phyloP scores from a whole-genome alignment of 2,888 invertebrate species.

The Drosophila borealis region DNA sequence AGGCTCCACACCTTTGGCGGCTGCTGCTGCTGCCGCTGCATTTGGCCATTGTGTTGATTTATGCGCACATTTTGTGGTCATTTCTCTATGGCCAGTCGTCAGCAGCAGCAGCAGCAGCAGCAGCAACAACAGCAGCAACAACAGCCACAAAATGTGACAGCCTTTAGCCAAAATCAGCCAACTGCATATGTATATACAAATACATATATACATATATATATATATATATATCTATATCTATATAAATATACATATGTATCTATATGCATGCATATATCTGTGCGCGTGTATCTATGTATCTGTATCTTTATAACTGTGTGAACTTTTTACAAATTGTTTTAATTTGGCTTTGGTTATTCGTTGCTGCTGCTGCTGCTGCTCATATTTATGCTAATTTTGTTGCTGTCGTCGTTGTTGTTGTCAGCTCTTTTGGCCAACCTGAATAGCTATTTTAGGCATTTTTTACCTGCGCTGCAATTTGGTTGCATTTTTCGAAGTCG shows the following conservation, averaged over 20 bases:
- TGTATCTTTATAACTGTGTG: constrained; percentile 50
- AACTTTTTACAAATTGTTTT: constrained; percentile 62
- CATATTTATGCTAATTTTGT: constrained; percentile 38
- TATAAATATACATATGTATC: constrained; percentile 2
- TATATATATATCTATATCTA: constrained; percentile 5
- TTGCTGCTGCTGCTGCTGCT: constrained; percentile 14
- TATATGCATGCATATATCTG: constrained; percentile 4
- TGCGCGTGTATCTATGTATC: constrained; percentile 11
- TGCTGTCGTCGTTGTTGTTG: constrained; percentile 21
- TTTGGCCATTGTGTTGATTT: constrained; percentile 74
- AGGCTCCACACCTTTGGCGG: constrained; percentile 60
- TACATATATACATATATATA: not conserved
- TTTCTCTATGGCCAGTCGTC: constrained; percentile 63
- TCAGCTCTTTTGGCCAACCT: constrained; percentile 44
- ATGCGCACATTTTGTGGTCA: constrained; percentile 76
- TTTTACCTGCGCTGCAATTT: constrained; percentile 49
- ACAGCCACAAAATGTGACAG: constrained; percentile 66
- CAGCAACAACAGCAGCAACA: constrained; percentile 22
- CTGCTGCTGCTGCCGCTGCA: constrained; percentile 48
- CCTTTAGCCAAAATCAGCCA: constrained; percentile 72
- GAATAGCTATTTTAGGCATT: constrained; percentile 61
- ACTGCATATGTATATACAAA: constrained; percentile 42
- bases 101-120: constrained; percentile 32
- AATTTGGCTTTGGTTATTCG: constrained; percentile 45
- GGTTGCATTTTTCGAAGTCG: constrained; percentile 26